Base-by-base conservation (phyloP, 1,140 invertebrate species). In the Zaprionus camerounensis region DNA sequence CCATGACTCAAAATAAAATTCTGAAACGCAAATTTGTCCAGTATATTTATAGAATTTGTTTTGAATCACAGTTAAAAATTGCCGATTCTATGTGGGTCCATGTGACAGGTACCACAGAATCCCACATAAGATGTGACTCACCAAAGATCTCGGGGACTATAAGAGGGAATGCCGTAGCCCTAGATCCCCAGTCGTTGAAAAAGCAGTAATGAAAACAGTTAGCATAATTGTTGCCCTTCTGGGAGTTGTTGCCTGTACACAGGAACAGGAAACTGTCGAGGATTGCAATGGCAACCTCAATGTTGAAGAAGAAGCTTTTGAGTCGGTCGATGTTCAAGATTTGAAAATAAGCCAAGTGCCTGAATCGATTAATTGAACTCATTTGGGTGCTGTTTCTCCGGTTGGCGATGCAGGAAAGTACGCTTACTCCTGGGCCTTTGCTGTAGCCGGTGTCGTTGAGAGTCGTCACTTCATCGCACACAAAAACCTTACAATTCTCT, bases 341-440 rank as follows among this genome's bases (percentile, higher is more conserved):
- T 7, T n/a, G 44, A 2, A 17, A 11, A 20, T 49, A 7, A 9
- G 17, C 3, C n/a, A 36, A 36, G 12, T 68, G 9, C 57, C 57
- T 1, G 1, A 0, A 11, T n/a, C 13, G 7, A 57, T 73, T 3
- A 68, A 73, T 28, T 73, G 71, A 65, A 73, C 71, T 1, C 11
- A 20, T 36, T 1, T 26, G 20, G 49, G 36, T 12, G 65, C 55
- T 6, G 71, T 73, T 6, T 31, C 56, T 41, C 71, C 57, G 28
- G 71, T 67, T 11, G 5, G 11, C 5, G 11, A 24, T 20, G 57
- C 68, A 11, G 71, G 65, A 20, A 20, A 61, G 13, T 59, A 26
- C 11, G 51, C 53, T 20, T 41, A 44, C 12, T 68, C 64, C 15
- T 73, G 71, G 71, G 64, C 71, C 56, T 73, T 73, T 56, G 71